These are phyloP conservation scores for Pedionomus torquatus DNA, from an alignment of 2,113 vertebrate genomes.

Conservation along the genomic window DNA sequence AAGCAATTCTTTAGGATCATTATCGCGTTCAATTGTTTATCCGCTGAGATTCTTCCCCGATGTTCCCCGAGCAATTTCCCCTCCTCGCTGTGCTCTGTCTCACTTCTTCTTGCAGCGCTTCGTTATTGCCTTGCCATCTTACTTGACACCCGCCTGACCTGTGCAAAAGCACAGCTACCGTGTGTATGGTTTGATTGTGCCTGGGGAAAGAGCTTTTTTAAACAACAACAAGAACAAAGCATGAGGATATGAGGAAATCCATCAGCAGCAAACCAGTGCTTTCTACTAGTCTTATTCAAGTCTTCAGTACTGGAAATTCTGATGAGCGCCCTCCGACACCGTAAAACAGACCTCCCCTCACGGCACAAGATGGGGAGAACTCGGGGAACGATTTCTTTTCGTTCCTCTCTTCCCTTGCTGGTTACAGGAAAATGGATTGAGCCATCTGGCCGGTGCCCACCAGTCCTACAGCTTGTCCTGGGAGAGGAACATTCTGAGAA, in stretches of 20 bases:
- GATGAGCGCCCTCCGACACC: background rate
- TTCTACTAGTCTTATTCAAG: background rate
- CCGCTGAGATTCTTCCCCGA: background rate
- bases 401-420: background rate
- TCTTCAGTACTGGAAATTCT: background rate
- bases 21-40: background rate
- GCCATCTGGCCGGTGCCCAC: background rate
- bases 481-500: background rate
- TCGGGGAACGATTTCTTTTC: background rate
- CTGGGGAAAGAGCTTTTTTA: background rate
- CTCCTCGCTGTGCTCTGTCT: background rate
- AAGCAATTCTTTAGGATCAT: background rate
- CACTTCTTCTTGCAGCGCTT: background rate
- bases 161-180: background rate
- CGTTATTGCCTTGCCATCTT: background rate
- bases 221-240: background rate
- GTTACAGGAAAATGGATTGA: background rate
- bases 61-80: background rate
- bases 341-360: background rate
- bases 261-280: background rate
- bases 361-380: background rate
- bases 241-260: background rate
- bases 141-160: background rate
- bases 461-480: background rate
- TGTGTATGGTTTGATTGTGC: background rate